These are phyloP conservation scores for Anthopleura xanthogrammica DNA, from an alignment of 92 coral and sea anemone genomes.

Conservation along the genomic window DNA sequence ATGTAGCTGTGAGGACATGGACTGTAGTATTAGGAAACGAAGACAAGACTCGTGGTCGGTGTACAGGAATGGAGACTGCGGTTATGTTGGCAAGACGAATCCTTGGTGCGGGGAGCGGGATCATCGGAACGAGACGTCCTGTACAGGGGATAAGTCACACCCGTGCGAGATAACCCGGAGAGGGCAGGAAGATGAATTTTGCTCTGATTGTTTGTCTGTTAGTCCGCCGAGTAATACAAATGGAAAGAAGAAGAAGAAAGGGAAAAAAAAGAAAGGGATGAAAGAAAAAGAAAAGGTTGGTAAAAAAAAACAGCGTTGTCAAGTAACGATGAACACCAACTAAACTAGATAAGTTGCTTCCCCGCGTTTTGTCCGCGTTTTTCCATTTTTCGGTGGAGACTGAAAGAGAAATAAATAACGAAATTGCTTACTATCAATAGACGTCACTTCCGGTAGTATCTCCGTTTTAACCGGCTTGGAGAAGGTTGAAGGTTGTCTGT, in stretches of 20 bases:
- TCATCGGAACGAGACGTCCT: constrained; percentile 34
- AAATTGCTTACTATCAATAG: no score
- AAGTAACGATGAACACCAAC: no score
- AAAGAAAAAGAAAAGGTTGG: constrained; percentile 25
- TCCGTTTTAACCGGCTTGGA: no score
- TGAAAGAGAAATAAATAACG: no score
- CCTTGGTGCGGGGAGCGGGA: constrained; percentile 39
- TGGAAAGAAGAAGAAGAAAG: constrained; percentile 34
- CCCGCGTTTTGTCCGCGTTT: no score
- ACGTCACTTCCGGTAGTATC: no score
- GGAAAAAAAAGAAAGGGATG: constrained; percentile 45
- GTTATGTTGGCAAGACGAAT: constrained; percentile 53
- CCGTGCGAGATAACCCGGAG: constrained; percentile 25
- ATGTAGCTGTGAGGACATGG: constrained; percentile 73
- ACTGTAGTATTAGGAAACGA: constrained; percentile 41
- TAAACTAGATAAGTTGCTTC: no score
- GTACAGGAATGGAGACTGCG: constrained; percentile 65
- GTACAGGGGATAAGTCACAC: constrained; percentile 32
- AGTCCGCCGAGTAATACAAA: constrained; percentile 44
- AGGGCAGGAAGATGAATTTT: constrained; percentile 42
- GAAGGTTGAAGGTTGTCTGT: no score
- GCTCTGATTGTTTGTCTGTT: constrained; percentile 51
- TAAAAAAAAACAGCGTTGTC: no score
- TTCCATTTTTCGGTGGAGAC: no score
- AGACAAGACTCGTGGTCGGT: constrained; percentile 35